phyloP scores from a whole-genome alignment of 2,888 invertebrate species.

The Lymantria monacha region DNA sequence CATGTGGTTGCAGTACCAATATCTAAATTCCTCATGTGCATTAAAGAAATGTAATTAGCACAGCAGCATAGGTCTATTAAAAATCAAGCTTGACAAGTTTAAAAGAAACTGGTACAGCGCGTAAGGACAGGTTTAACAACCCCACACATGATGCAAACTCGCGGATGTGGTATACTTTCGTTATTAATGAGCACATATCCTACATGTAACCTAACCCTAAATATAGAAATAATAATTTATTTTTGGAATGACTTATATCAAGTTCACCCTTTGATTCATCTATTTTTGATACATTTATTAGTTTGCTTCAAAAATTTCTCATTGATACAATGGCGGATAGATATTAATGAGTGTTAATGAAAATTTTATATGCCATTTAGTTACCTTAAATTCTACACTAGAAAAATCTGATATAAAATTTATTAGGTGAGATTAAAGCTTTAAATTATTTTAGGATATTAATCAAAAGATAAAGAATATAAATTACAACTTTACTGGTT shows the following conservation, averaged over 20 bases:
- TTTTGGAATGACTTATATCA: constrained; percentile 3
- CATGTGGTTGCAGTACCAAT: constrained; percentile 28
- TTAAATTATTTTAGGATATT: too few species aligned
- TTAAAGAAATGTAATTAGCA: constrained; percentile 55
- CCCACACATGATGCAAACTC: constrained; percentile 65
- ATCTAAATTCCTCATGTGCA: constrained; percentile 41
- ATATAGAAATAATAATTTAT: constrained; percentile 13
- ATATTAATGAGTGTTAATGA: too few species aligned
- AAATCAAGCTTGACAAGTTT: constrained; percentile 65
- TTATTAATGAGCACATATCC: constrained; percentile 68
- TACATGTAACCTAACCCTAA: constrained; percentile 45
- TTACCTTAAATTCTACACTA: too few species aligned
- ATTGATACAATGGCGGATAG: too few species aligned
- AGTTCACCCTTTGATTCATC: too few species aligned
- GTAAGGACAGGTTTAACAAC: constrained; percentile 69
- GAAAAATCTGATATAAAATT: too few species aligned
- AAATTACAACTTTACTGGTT: too few species aligned
- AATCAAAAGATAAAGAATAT: too few species aligned
- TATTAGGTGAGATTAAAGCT: too few species aligned
- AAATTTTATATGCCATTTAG: too few species aligned
- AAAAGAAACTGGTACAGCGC: constrained; percentile 60
- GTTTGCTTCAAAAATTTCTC: too few species aligned
- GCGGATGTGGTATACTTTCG: constrained; percentile 78
- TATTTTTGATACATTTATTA: too few species aligned
- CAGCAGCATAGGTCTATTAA: constrained; percentile 60